These are phyloP conservation scores for Aromia moschata DNA, from an alignment of 2,888 invertebrate genomes.

Conservation along the genomic window DNA sequence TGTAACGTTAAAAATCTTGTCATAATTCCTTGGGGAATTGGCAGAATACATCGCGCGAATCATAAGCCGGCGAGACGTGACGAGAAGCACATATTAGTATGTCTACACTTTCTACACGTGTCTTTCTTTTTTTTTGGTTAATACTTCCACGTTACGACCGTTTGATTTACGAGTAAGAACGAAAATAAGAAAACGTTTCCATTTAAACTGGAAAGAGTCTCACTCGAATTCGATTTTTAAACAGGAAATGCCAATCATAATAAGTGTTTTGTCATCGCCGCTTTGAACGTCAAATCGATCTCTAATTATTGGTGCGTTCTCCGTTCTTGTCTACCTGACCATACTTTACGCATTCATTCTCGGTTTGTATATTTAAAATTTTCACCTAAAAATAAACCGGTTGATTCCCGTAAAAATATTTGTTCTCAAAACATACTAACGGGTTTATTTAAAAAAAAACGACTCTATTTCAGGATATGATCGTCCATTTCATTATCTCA, in stretches of 20 bases:
- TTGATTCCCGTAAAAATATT: constrained; percentile 10
- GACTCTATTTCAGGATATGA: not conserved
- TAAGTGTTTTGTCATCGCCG: constrained; percentile 1
- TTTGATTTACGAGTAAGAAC: too few species aligned
- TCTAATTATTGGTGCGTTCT: not conserved
- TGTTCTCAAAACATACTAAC: constrained; percentile 10
- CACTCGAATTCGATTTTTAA: not conserved
- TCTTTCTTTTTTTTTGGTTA: too few species aligned
- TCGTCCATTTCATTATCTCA: not conserved
- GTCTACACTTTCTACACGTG: too few species aligned
- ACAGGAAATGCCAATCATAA: constrained; percentile 9
- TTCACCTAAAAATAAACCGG: constrained; percentile 1
- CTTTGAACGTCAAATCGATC: constrained; percentile 3
- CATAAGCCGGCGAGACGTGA: too few species aligned
- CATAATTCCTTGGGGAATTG: too few species aligned
- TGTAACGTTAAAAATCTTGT: too few species aligned
- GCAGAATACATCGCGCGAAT: too few species aligned
- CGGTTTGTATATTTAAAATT: constrained; percentile 5
- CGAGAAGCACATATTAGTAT: too few species aligned
- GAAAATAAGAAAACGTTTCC: too few species aligned
- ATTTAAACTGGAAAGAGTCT: too few species aligned
- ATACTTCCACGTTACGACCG: too few species aligned
- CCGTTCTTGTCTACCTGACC: constrained; percentile 1
- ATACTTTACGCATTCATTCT: constrained; percentile 2
- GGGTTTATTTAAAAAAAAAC: constrained; percentile 1